Evolutionary conservation across 2,888 invertebrate species (phyloP), one percentile per base, ranked within the genome.

Genomic region (Nasonovia ribisnigri): DNA sequence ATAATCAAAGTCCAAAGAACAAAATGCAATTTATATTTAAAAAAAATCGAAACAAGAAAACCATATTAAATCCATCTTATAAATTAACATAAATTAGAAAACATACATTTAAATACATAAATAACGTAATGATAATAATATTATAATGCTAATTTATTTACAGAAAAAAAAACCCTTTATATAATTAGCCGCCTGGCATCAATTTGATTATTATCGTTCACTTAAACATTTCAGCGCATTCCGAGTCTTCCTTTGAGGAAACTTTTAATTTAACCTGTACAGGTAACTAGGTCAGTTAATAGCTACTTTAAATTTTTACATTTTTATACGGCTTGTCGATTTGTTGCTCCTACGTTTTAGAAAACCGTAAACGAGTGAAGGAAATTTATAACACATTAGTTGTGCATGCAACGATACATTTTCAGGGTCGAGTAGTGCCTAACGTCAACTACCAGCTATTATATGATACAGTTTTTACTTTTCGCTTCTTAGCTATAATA

Each of bases 151-250:
- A 77, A 77, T 36, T 77, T 77, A 77, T 77, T 20, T 77, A 77
- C 77, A 77, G 77, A 77, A 36, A 77, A 36, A n/a, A 77, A 36
- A 67, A 67, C n/a, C n/a, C 67, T 77, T 36, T 3, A 29, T 29
- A 77, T 77, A 20, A 20, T 77, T 77, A 77, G 36, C 20, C 77
- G 1, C 20, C 8, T 36, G 77, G 36, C 36, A 77, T 57, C 42
- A 42, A 8, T 51, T 36, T 46, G n/a, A 88, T 88, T 88, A 88
- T 88, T 54, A 77, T 88, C 77, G 77, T 77, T 77, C 20, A 77
- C 36, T 77, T 77, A 8, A 77, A 77, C 8, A 36, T 36, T 77
- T 36, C 36, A 36, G 36, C 20, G 20, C 36, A 36, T 77, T 77
- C 20, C 20, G 8, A 36, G 77, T 77, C 20, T 77, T 77, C 2